Evolutionary conservation across 2,113 vertebrate genomes (phyloP).

Genomic region (Pomatostomus ruficeps): DNA sequence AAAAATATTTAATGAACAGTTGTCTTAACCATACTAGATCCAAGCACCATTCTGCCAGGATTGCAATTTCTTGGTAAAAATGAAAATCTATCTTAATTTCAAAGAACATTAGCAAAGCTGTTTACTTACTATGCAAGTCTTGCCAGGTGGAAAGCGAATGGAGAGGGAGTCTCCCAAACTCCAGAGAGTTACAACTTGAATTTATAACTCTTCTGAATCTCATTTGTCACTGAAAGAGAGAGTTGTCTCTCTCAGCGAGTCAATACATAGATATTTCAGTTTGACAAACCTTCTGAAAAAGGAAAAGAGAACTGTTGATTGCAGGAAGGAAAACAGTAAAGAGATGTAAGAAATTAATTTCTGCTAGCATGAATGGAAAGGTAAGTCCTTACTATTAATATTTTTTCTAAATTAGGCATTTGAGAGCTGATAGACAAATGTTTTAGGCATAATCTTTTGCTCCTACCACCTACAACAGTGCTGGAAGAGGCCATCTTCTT

Average conservation of each 20-base stretch:
- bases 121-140: neutral
- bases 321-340: neutral
- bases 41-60: neutral
- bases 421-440: neutral
- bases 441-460: neutral
- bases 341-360: neutral
- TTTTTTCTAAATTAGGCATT: neutral
- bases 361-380: neutral
- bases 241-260: neutral
- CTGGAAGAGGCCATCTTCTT: neutral
- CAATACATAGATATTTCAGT: neutral
- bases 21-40: neutral
- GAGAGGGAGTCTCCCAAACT: neutral
- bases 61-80: neutral
- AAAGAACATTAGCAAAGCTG: neutral
- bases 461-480: neutral
- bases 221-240: neutral
- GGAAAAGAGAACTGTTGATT: neutral
- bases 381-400: neutral
- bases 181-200: neutral
- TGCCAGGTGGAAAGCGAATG: neutral
- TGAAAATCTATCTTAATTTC: neutral
- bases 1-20: neutral
- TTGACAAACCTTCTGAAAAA: neutral
- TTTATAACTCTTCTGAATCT: neutral